phyloP scores from a whole-genome alignment of 2,797 vertebrate species.

The Phataginus tetradactyla region DNA sequence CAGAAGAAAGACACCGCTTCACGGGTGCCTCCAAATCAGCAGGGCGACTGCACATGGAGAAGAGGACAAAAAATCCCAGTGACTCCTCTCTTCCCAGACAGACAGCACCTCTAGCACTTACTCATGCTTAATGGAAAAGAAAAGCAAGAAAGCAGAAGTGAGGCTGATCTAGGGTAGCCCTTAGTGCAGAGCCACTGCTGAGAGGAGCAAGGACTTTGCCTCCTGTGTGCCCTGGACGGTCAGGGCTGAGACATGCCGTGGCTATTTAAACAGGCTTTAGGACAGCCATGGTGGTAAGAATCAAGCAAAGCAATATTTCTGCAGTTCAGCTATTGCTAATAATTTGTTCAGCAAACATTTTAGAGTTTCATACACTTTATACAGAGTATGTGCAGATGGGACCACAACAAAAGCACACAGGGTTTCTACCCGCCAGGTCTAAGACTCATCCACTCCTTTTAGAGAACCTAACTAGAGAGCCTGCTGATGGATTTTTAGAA shows the following conservation, averaged over 20 bases:
- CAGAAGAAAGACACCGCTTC: background rate
- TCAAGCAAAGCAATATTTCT: background rate
- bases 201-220: background rate
- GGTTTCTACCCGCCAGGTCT: background rate
- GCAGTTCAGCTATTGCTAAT: background rate
- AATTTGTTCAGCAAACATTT: background rate
- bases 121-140: constrained; percentile 80
- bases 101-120: constrained; percentile 62
- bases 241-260: background rate
- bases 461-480: background rate
- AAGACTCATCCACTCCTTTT: background rate
- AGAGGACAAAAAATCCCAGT: constrained; percentile 79
- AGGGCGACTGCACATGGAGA: constrained; percentile 34
- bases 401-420: background rate
- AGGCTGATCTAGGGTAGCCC: background rate
- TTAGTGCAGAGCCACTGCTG: background rate
- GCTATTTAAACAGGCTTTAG: background rate
- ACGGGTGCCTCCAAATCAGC: background rate
- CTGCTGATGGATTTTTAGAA: background rate
- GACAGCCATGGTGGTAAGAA: background rate
- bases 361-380: background rate
- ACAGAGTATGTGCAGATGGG: background rate
- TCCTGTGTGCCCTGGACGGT: background rate
- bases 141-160: constrained; percentile 84
- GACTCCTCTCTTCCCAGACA: constrained; percentile 71